Base-by-base conservation (phyloP, 1,140 invertebrate species). In the Bicyclus anynana region DNA sequence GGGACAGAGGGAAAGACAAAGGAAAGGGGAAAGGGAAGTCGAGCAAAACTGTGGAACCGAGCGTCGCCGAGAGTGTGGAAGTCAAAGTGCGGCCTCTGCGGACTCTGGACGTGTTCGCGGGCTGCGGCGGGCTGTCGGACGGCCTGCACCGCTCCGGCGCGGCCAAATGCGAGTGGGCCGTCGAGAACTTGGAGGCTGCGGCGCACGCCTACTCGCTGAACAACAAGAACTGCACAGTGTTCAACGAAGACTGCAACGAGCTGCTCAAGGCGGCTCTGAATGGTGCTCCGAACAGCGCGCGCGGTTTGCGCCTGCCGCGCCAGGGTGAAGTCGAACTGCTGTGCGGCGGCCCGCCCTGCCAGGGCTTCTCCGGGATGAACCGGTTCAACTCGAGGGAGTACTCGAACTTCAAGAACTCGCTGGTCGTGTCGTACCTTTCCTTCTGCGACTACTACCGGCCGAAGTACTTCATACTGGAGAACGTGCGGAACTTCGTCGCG, bases 311-410 rank as follows among this genome's bases (percentile, higher is more conserved):
- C 9, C 84, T 97, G 29, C 96, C 96, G 0, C 80, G 91, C 72
- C 94, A 92, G 74, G 95, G 95, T 5, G 94, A 97, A 56, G 95
- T 97, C 1, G 95, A 97, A 66, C 75, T 97, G 33, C 75, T 97
- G 2, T 95, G 95, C 76, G 96, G 96, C 29, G 96, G 96, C 4
- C 96, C 96, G n/a, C 96, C 96, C 0, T 97, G 96, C 79, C 96
- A 97, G 87, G 96, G 96, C 0, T 97, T 97, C 80, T 96, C 94
- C 60, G 95, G 94, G 18, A 96, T 97, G 95, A 97, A 97, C 86
- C 89, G 95, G 14, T 97, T 97, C 77, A 97, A 95, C 84, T 93
- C 92, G 0, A 84, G 95, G n/a, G 94, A 97, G 67, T 97, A 97
- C 84, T 97, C 95, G 0, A 90, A 93, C 20, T 97, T 97, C 68